Conservation (phyloP, 2,113 vertebrate genomes). For the Piprites chloris region DNA sequence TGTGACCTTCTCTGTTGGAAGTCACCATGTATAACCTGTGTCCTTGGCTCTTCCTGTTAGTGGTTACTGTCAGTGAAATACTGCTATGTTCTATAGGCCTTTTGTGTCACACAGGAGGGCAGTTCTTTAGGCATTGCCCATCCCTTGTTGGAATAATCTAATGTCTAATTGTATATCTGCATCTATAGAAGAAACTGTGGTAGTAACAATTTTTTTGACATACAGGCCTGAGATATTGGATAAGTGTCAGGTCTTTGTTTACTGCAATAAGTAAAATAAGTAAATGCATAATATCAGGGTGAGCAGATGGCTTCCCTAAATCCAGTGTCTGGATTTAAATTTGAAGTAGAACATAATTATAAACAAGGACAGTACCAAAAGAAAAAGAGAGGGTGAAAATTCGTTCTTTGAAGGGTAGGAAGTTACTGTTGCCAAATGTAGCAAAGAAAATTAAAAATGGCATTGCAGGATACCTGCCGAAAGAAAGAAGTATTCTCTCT, state of each 20-base stretch:
- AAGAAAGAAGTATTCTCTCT: neutral
- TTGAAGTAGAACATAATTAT: neutral
- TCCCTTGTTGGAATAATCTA: neutral
- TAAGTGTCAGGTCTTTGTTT: neutral
- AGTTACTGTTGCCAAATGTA: neutral
- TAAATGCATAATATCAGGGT: neutral
- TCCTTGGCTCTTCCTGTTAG: neutral
- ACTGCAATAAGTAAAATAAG: neutral
- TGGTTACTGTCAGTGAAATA: neutral
- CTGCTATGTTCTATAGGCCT: neutral
- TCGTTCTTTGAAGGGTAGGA: neutral
- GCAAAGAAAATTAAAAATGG: neutral
- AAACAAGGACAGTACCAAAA: neutral
- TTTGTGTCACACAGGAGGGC: neutral
- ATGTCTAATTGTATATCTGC: neutral
- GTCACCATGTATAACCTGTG: neutral
- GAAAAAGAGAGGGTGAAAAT: neutral
- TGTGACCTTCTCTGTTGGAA: neutral
- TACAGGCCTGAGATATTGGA: neutral
- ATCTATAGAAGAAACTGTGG: neutral
- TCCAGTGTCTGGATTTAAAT: neutral
- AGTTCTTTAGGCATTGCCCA: neutral
- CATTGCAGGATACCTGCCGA: neutral
- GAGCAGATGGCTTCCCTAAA: neutral
- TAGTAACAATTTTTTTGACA: neutral